Base-by-base conservation (phyloP, 1,140 invertebrate genomes). In the Contarinia nasturtii region DNA sequence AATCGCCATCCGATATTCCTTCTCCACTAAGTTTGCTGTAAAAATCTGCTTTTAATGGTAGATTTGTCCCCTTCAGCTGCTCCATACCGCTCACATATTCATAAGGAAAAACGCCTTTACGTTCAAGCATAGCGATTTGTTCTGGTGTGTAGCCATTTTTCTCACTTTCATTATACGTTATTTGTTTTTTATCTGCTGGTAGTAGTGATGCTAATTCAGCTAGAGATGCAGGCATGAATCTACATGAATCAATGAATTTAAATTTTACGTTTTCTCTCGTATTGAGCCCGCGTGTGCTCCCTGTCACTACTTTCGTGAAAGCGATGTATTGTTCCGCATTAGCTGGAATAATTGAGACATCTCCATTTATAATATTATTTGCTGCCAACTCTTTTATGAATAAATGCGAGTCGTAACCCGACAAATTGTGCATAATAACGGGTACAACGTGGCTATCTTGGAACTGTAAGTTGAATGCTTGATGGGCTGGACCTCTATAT, bases 351-450 rank as follows among this genome's bases (percentile, higher is more conserved):
- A 60, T 51, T 17, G 51, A 51, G 20, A 65, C 59, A 27, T 56
- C 19, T 4, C 53, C 53, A 22, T 54, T 49, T 10, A 27, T 27
- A 27, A 27, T 27, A 40, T 18, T 18, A 54, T 55, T 49, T 18
- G 51, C 40, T 38, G 51, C 46, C 8, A 64, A 37, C 43, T 53
- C 56, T 47, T 58, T 51, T 7, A 67, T 53, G 48, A 67, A 56
- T 17, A 64, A 50, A 51, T 66, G 61, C 36, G 46, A 49, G 52
- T 64, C 56, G 50, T 61, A 60, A 3, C 53, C 54, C 8, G 53
- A 44, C 2, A 63, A 53, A 54, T 60, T 58, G 54, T 60, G 58
- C 44, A 63, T 63, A 47, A 62, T 52, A 20, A 67, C 50, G 18
- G 63, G 61, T 48, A 65, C 47, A 51, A 61, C 58, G 47, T 52